These are phyloP conservation scores for Hylomyscus alleni DNA, from an alignment of 2,797 vertebrate genomes.

Conservation along the genomic window DNA sequence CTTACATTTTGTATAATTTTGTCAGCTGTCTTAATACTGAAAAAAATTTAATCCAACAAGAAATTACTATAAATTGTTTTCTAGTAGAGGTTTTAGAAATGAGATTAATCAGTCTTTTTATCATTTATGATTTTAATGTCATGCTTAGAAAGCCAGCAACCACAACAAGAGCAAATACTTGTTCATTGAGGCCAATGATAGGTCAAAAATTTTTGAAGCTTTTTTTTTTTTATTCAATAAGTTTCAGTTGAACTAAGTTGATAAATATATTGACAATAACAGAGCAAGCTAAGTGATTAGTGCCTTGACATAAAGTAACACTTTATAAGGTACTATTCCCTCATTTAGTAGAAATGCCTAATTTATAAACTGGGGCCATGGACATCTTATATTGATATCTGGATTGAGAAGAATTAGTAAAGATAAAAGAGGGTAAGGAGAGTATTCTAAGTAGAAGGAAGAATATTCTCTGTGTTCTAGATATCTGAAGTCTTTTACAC, in stretches of 20 bases:
- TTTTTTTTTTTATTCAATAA: neutral
- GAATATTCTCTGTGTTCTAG: neutral
- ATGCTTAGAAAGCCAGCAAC: neutral
- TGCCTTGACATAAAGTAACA: neutral
- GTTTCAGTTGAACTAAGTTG: neutral
- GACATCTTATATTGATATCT: neutral
- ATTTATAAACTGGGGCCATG: neutral
- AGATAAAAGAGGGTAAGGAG: neutral
- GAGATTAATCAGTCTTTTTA: neutral
- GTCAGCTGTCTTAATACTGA: neutral
- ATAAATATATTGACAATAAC: neutral
- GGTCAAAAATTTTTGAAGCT: too few relatives aligned
- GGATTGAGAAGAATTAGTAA: neutral
- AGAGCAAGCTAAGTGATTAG: neutral
- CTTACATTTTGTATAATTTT: neutral
- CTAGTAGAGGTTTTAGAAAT: neutral
- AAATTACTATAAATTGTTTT: neutral
- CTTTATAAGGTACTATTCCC: neutral
- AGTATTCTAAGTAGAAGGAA: neutral
- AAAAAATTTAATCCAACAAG: neutral
- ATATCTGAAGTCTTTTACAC: neutral
- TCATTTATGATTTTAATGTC: neutral
- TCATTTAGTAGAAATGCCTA: neutral
- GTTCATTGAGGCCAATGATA: neutral
- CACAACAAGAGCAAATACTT: neutral